These are phyloP conservation scores for Drosophila limbata DNA, from an alignment of 2,888 invertebrate genomes.

Conservation along the genomic window DNA sequence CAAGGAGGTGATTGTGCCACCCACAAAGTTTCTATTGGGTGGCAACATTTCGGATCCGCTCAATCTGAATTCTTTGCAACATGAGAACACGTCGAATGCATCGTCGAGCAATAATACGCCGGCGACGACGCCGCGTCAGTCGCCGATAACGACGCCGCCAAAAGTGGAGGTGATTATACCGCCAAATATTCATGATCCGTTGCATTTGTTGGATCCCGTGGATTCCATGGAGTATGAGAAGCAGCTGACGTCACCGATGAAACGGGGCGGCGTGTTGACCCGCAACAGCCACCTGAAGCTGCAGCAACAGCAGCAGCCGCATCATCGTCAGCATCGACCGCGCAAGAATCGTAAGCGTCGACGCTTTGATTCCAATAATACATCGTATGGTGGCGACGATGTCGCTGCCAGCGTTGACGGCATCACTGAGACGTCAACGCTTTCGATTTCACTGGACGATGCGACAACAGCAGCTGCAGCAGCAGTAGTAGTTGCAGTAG, in stretches of 20 bases:
- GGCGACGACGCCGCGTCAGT: conserved; percentile 94
- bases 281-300: conserved; percentile 58
- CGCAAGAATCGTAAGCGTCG: conserved; percentile 87
- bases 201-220: conserved; percentile 93
- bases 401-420: conserved; percentile 16
- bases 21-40: conserved; percentile 95
- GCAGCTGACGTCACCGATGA: conserved; percentile 90
- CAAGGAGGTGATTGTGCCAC: conserved; percentile 92
- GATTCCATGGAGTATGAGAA: conserved; percentile 94
- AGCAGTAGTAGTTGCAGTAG: background rate
- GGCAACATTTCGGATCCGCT: conserved; percentile 98
- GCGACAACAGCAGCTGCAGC: conserved; percentile 2
- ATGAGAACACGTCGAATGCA: conserved; percentile 88
- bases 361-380: conserved; percentile 81
- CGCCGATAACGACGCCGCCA: conserved; percentile 85
- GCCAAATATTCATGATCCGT: conserved; percentile 95
- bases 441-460: conserved; percentile 65
- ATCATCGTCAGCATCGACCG: conserved; percentile 85
- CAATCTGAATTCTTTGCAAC: conserved; percentile 95
- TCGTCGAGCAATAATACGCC: conserved; percentile 91
- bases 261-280: conserved; percentile 85
- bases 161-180: conserved; percentile 97
- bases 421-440: conserved; percentile 44
- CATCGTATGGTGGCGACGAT: conserved; percentile 69
- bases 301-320: conserved; percentile 47